Evolutionary conservation across 2,113 vertebrate species (phyloP), one percentile per base, ranked within the genome.

Genomic region (Nansenia antarctica): DNA sequence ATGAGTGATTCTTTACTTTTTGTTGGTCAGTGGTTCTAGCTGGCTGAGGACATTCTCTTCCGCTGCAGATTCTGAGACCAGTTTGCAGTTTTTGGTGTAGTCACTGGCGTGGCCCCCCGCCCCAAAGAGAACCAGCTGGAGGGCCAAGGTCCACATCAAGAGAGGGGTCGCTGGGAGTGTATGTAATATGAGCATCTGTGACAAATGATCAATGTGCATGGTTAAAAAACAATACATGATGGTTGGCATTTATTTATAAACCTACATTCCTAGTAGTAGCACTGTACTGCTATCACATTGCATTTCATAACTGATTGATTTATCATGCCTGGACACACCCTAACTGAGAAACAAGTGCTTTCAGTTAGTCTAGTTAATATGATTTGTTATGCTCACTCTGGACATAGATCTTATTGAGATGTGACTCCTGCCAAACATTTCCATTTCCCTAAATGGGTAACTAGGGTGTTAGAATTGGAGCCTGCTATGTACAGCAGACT

Each of bases 11-110:
- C 34, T 87, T 88, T 86, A 93, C 92, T 62, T 90, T 24, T 59
- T 79, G 49, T 87, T 39, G 15, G 72, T 53, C 3, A 93, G 88
- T 1, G 88, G 82, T 39, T 87, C 90, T 8, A 93, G 65, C 45
- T 67, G 70, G 3, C 14, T 55, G 18, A 93, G 86, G 35, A 67
- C 76, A 1, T 72, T 74, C 53, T 11, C 31, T 26, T 90, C 85
- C 0, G 69, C 73, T 0, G 0, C 0, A 2, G 78, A 83, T 0
- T 82, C 35, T 1, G 12, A 3, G 1, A 0, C 0, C 22, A 92
- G 72, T 68, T 74, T 86, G 55, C 92, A 93, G 65, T 39, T 81
- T 0, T 70, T 66, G 9, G 79, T 88, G 72, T 34, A 26, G 0
- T 81, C 14, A 24, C 62, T 7, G 1, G 80, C 73, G 15, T 57